Base-by-base conservation (phyloP, 2,888 invertebrate genomes). In the Melanotus villosus region DNA sequence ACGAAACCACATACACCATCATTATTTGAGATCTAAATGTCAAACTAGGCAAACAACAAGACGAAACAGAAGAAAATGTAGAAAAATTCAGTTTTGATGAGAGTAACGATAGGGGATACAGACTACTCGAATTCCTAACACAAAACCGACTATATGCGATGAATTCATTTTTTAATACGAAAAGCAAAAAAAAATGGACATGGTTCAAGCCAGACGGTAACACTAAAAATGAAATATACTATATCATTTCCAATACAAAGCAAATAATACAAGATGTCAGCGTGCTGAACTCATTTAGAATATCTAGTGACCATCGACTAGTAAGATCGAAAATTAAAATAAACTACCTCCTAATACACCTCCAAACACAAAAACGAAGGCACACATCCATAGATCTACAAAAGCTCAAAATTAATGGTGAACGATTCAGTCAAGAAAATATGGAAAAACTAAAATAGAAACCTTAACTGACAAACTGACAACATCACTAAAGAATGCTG, bases 1-100 rank as follows among this genome's bases (percentile, higher is more conserved):
- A 47, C n/a, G 12, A 50, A 50, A 50, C 3, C 14, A 50, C 50
- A 50, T 50, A 50, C 30, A 30, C 16, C 10, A 26, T 50, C 2
- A 50, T 30, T 23, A 50, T 50, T 23, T 23, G 23, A 23, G 50
- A 50, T 14, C 18, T 26, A 9, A 50, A 50, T 26, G 50, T 14
- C 7, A 50, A 50, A n/a, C 12, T 50, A 14, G 26, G 23, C 4
- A 50, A 50, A 50, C 23, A 14, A 23, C 50, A 50, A 50, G 30
- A 23, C 6, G 50, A 50, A 50, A 50, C 50, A 50, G 50, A 50
- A 30, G 26, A 50, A 50, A 50, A 50, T 7, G 12, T 23, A 50
- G 50, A 7, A n/a, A 50, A 26, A 50, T 50, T 23, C 26, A 50
- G 50, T n/a, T 26, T 23, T 14, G 50, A 50, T 14, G 26, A 50